Evolutionary conservation across 2,797 vertebrate species (phyloP).

Genomic region (Ambastaia sidthimunki): DNA sequence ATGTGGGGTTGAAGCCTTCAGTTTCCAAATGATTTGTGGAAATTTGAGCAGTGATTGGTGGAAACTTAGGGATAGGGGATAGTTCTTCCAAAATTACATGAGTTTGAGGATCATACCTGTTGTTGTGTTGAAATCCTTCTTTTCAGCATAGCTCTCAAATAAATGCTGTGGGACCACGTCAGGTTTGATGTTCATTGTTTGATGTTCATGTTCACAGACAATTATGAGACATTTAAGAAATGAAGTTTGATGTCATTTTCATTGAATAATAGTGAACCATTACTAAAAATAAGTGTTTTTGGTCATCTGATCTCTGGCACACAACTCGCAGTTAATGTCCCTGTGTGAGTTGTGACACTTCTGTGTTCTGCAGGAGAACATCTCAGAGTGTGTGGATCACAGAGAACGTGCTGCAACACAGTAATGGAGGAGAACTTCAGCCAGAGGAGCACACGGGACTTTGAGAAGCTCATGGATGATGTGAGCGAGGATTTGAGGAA

Average conservation of each 20-base stretch:
- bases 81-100: no score
- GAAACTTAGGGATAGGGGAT: no score
- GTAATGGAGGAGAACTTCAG: constrained; percentile 94
- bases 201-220: no score
- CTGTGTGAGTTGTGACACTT: neutral
- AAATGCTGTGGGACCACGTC: neutral
- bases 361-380: constrained; percentile 83
- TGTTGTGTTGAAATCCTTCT: neutral
- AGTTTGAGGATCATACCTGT: neutral
- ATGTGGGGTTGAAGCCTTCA: no score
- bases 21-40: no score
- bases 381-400: constrained; percentile 90
- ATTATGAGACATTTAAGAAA: neutral
- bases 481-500: constrained; percentile 89
- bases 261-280: neutral
- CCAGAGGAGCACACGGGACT: constrained; percentile 91
- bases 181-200: no score
- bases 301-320: neutral
- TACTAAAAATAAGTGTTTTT: neutral
- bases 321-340: neutral
- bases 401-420: constrained; percentile 92
- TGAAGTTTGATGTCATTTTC: neutral
- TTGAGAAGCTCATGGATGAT: constrained; percentile 91
- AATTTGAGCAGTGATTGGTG: no score
- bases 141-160: neutral